phyloP scores from a whole-genome alignment of 1,140 invertebrate genomes.

The Musca domestica region DNA sequence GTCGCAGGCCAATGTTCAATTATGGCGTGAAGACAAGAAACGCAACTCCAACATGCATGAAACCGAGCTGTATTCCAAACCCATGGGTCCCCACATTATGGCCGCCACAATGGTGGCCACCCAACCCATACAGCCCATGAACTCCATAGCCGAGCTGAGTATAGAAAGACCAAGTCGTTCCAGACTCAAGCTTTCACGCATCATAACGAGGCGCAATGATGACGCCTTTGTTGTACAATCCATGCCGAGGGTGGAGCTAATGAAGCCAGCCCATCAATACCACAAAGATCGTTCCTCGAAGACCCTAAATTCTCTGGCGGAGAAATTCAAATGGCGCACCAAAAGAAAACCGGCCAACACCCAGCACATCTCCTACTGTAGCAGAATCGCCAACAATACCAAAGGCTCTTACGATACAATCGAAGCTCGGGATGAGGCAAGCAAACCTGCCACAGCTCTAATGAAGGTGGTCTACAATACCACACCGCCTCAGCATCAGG shows the following conservation, averaged over 20 bases:
- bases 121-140: constrained; percentile 32
- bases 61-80: constrained; percentile 3
- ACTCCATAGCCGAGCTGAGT: constrained; percentile 43
- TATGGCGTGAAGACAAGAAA: constrained; percentile 1
- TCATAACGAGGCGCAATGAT: constrained; percentile 38
- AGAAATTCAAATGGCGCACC: constrained; percentile 46
- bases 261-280: constrained; percentile 3
- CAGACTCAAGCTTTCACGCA: constrained; percentile 47
- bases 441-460: constrained; percentile 3
- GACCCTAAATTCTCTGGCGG: constrained; percentile 28
- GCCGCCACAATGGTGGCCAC: neutral
- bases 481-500: neutral
- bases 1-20: neutral
- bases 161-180: constrained; percentile 33
- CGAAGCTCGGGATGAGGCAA: neutral
- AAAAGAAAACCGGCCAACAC: constrained; percentile 17
- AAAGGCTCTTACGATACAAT: neutral
- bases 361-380: neutral
- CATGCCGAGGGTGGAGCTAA: constrained; percentile 23
- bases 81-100: constrained; percentile 11
- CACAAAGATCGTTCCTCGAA: constrained; percentile 6
- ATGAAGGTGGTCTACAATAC: constrained; percentile 24
- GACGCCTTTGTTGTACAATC: constrained; percentile 28
- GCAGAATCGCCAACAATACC: neutral
- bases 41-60: constrained; percentile 12